A percentile compares a stretch with the other conserved stretches of the same genome.
Conservation (phyloP, 2,113 vertebrate species). For the Mastomys natalensis region DNA sequence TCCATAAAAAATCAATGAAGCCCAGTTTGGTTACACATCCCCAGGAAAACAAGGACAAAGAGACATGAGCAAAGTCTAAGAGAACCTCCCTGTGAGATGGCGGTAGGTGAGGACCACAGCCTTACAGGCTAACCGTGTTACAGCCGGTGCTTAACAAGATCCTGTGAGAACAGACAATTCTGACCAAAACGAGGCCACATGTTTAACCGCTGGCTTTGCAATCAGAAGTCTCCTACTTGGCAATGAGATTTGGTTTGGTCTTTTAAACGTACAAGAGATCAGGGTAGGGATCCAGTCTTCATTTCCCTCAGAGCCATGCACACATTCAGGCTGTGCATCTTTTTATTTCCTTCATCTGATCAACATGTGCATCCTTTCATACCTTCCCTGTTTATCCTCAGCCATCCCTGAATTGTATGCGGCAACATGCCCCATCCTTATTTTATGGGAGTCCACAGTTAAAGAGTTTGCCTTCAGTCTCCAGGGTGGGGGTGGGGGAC, state of each 20-base stretch:
- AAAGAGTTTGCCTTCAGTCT: background rate
- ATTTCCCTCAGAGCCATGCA: slow-evolving; percentile 77
- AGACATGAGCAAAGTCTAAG: slow-evolving; percentile 14
- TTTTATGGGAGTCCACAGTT: background rate
- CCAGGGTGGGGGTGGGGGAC: too few relatives aligned
- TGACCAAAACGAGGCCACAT: slow-evolving; percentile 57
- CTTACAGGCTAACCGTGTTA: slow-evolving; percentile 71
- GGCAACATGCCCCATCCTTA: background rate
- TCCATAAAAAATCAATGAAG: background rate
- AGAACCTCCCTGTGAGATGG: slow-evolving; percentile 19
- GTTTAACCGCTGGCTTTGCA: slow-evolving; percentile 58
- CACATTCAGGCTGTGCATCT: slow-evolving; percentile 75
- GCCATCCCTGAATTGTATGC: background rate
- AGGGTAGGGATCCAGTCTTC: slow-evolving; percentile 64
- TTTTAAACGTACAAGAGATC: slow-evolving; percentile 58
- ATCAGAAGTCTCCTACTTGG: slow-evolving; percentile 74
- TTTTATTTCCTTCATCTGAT: background rate
- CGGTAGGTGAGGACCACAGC: slow-evolving; percentile 51
- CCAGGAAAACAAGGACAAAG: slow-evolving; percentile 42
- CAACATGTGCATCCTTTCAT: background rate
- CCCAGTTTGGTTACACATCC: slow-evolving; percentile 76
- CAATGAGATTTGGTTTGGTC: slow-evolving; percentile 80
- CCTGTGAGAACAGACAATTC: slow-evolving; percentile 32
- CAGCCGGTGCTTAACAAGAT: slow-evolving; percentile 13
- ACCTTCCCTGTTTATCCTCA: background rate